phyloP scores from a whole-genome alignment of 2,797 vertebrate species.

The Smutsia temminckii region DNA sequence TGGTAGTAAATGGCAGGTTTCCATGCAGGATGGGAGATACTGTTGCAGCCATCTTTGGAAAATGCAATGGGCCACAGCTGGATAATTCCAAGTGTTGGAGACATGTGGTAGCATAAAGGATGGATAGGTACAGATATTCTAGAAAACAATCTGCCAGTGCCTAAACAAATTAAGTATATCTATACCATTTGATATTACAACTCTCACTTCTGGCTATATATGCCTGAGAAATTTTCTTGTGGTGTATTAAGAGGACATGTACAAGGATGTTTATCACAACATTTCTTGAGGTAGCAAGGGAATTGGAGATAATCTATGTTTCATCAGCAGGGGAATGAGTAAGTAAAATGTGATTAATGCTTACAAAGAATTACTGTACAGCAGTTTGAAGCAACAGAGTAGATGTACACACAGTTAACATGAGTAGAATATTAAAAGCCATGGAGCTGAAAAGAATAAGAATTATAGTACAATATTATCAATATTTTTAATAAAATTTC shows the following conservation, averaged over 20 bases:
- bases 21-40: neutral
- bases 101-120: neutral
- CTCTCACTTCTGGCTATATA: neutral
- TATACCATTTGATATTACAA: neutral
- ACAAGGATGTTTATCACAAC: neutral
- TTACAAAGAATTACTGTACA: neutral
- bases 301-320: neutral
- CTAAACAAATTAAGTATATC: neutral
- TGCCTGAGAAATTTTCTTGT: neutral
- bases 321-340: constrained; percentile 5
- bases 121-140: neutral
- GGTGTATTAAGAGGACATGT: neutral
- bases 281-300: neutral
- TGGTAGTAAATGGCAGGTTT: neutral
- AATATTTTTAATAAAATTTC: constrained; percentile 34
- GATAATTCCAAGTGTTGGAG: neutral
- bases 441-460: neutral
- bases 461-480: neutral
- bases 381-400: neutral
- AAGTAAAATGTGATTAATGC: constrained; percentile 8
- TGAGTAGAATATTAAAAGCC: neutral
- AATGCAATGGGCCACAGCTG: neutral
- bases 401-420: neutral
- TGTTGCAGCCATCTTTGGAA: neutral
- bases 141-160: constrained; percentile 4